These are phyloP conservation scores for Chloropsis cyanopogon DNA, from an alignment of 2,113 vertebrate genomes.

Conservation along the genomic window DNA sequence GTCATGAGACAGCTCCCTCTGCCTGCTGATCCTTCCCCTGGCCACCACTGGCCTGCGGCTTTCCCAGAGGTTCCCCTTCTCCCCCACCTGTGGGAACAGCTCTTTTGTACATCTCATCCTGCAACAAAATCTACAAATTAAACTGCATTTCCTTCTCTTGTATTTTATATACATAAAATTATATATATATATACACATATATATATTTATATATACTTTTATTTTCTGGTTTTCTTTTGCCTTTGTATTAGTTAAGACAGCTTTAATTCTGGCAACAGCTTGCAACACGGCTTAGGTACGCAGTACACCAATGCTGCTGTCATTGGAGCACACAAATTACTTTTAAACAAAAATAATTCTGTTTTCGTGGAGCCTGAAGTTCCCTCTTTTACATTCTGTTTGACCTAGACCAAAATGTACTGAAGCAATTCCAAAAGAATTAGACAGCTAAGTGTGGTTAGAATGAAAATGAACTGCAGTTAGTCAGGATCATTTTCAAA, in stretches of 20 bases:
- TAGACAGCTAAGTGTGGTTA: background rate
- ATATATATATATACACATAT: too few species aligned
- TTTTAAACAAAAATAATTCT: background rate
- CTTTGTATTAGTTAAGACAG: background rate
- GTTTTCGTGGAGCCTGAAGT: background rate
- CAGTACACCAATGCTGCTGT: background rate
- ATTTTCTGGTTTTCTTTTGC: background rate
- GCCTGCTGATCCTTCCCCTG: background rate
- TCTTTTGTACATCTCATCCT: background rate
- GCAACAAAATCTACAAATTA: background rate
- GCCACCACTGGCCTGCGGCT: background rate
- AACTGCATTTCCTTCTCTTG: background rate
- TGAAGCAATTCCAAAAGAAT: background rate
- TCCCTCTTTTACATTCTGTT: background rate
- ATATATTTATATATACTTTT: fast-evolving
- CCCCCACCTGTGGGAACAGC: background rate
- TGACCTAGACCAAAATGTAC: background rate
- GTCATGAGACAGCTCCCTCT: background rate
- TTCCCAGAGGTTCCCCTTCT: background rate
- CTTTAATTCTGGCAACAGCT: background rate
- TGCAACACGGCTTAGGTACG: background rate
- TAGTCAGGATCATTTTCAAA: conserved; percentile 36
- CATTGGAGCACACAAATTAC: background rate
- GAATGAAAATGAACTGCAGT: conserved; percentile 6
- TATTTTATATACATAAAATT: too few species aligned